Evolutionary conservation across 1,140 invertebrate species (phyloP).

Genomic region (Ectropis grisescens): DNA sequence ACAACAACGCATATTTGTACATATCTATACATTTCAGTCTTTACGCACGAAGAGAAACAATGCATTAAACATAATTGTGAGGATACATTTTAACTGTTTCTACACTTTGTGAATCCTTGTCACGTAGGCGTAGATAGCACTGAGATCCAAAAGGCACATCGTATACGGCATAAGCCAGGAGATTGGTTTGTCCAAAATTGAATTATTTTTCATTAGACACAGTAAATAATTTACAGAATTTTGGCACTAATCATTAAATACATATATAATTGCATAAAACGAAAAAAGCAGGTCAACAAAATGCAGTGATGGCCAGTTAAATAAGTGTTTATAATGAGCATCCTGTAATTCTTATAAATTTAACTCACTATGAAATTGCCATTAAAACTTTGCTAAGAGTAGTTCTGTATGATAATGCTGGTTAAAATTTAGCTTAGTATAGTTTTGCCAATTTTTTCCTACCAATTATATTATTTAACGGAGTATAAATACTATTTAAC

Average conservation of each 20-base stretch:
- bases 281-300: too few relatives aligned
- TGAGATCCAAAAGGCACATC: constrained; percentile 24
- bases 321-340: constrained; percentile 53
- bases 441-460: too few relatives aligned
- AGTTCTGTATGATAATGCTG: background rate
- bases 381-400: background rate
- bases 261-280: constrained; percentile 1
- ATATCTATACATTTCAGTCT: constrained; percentile 32
- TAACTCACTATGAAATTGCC: constrained; percentile 5
- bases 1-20: constrained; percentile 23
- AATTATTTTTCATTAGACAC: too few relatives aligned
- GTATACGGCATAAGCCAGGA: constrained; percentile 15
- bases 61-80: too few relatives aligned
- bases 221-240: background rate
- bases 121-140: too few relatives aligned
- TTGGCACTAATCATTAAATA: constrained; percentile 3
- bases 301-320: constrained; percentile 26
- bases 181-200: too few relatives aligned
- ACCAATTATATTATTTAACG: too few relatives aligned
- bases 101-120: too few relatives aligned
- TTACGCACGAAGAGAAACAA: constrained; percentile 11
- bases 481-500: constrained; percentile 34
- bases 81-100: too few relatives aligned
- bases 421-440: too few relatives aligned
- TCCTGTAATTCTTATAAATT: constrained; percentile 38